These are phyloP conservation scores for Tragelaphus strepsiceros DNA, from an alignment of 2,113 vertebrate genomes.

Conservation along the genomic window DNA sequence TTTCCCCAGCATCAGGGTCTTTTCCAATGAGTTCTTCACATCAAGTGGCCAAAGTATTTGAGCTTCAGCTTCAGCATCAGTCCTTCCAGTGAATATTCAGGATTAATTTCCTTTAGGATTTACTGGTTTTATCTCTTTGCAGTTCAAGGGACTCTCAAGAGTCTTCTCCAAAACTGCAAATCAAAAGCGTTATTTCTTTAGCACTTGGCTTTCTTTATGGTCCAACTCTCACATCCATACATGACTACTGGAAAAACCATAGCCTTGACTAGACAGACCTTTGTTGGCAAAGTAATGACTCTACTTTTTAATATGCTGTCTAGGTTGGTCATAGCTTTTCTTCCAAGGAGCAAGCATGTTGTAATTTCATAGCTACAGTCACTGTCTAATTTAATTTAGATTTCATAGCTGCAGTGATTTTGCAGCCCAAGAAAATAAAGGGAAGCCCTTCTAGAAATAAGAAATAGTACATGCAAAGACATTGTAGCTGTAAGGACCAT, in stretches of 20 bases:
- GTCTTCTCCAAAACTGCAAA: background rate
- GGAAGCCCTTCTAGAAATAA: background rate
- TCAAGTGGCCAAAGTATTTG: background rate
- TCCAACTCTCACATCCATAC: background rate
- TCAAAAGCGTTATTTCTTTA: accelerated
- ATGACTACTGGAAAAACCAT: background rate
- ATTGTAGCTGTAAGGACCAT: background rate
- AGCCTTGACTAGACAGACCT: background rate
- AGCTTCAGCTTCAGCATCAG: background rate
- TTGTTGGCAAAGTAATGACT: background rate
- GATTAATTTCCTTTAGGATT: background rate
- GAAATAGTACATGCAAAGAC: background rate
- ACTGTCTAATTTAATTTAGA: background rate
- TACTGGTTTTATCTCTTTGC: background rate
- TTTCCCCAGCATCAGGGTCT: background rate
- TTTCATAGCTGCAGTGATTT: background rate
- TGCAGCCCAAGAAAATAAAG: background rate
- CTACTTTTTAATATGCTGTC: accelerated
- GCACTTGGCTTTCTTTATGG: accelerated
- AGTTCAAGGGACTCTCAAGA: background rate
- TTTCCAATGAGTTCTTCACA: background rate
- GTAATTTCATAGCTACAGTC: background rate
- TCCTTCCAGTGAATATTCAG: background rate
- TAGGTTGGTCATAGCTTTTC: background rate
- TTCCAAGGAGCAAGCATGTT: background rate